These are phyloP conservation scores for Triplophysa tibetana DNA, from an alignment of 2,113 vertebrate genomes.

Conservation along the genomic window DNA sequence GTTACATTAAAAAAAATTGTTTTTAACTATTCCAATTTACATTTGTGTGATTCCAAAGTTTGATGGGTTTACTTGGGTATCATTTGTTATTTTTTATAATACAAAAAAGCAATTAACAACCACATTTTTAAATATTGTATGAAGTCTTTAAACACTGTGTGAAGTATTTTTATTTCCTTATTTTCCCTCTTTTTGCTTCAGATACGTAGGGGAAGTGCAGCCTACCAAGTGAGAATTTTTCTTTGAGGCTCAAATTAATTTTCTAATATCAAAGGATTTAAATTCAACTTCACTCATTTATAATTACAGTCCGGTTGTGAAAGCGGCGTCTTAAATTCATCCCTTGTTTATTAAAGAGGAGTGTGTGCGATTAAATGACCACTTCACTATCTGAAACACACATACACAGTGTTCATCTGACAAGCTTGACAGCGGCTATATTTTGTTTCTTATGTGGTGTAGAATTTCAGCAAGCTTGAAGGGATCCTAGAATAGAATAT, in stretches of 20 bases:
- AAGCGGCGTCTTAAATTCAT: neutral
- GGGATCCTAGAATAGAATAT: conserved; percentile 12
- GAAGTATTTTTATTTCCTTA: too few relatives aligned
- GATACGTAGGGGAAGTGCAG: neutral
- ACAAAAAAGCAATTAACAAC: too few relatives aligned
- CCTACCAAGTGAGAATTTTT: neutral
- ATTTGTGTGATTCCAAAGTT: too few relatives aligned
- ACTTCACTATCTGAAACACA: conserved; percentile 46
- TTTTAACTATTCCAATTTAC: too few relatives aligned
- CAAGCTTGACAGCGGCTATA: conserved; percentile 8
- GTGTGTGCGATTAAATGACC: conserved; percentile 52
- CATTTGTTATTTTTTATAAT: too few relatives aligned
- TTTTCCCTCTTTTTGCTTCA: neutral
- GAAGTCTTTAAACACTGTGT: too few relatives aligned
- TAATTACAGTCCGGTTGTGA: conserved; percentile 2
- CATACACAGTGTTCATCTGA: conserved; percentile 43
- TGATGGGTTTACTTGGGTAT: too few relatives aligned
- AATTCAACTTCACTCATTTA: neutral
- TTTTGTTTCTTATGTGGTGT: conserved; percentile 15
- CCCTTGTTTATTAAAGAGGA: conserved; percentile 6
- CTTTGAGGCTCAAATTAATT: neutral
- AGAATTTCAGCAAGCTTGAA: conserved; percentile 8
- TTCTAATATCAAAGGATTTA: neutral
- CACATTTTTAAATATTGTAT: too few relatives aligned
- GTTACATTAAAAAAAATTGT: too few relatives aligned